Evolutionary conservation across 2,888 invertebrate species (phyloP).

Genomic region (Pseudolycoriella hygida): DNA sequence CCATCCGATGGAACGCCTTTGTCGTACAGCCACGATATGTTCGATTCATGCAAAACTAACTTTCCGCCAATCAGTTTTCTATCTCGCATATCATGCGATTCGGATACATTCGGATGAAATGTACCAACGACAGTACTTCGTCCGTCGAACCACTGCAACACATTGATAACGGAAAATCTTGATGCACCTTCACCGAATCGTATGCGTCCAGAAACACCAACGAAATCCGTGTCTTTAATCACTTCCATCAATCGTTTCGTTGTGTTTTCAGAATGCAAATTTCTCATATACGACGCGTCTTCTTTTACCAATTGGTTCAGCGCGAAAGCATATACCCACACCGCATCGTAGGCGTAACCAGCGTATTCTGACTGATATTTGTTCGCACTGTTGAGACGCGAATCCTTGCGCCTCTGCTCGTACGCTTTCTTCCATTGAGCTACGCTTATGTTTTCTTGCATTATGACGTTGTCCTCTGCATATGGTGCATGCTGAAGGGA

Average conservation of each 20-base stretch:
- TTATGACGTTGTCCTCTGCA: conserved; percentile 37
- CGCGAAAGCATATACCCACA: conserved; percentile 62
- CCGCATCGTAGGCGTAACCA: conserved; percentile 64
- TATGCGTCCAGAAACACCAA: conserved; percentile 56
- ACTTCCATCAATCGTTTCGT: conserved; percentile 35
- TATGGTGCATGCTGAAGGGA: conserved; percentile 49
- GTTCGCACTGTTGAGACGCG: conserved; percentile 3
- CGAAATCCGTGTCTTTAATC: conserved; percentile 46
- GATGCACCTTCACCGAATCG: conserved; percentile 51
- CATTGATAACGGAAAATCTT: conserved; percentile 39
- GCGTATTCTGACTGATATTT: conserved; percentile 40
- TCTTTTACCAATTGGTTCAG: conserved; percentile 42
- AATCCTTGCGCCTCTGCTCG: conserved; percentile 1
- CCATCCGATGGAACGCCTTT: conserved; percentile 53
- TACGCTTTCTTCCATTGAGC: conserved; percentile 39
- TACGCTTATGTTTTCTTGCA: conserved; percentile 48
- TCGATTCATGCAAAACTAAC: conserved; percentile 34
- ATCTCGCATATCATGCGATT: conserved; percentile 20
- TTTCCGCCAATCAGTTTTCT: conserved; percentile 29
- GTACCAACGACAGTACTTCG: conserved; percentile 34
- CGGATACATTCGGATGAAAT: conserved; percentile 35
- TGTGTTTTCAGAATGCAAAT: conserved; percentile 15
- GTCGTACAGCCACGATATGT: conserved; percentile 45
- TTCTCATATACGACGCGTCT: conserved; percentile 17
- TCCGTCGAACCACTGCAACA: conserved; percentile 39